Conservation (phyloP, 1,140 invertebrate species). For the Achatina immaculata region DNA sequence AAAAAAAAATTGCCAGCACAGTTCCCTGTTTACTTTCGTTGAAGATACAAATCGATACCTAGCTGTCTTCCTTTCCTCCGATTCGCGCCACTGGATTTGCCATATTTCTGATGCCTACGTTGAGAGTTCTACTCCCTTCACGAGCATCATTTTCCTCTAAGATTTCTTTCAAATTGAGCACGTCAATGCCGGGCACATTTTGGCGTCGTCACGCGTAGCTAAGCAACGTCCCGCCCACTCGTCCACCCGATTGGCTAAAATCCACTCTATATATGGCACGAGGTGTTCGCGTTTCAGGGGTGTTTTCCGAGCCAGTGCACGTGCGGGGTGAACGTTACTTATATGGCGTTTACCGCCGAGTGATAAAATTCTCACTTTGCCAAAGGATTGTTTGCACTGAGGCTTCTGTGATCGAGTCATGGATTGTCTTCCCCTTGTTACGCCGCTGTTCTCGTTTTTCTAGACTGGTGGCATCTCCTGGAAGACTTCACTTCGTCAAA, state of each 20-base stretch:
- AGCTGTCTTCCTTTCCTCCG: no score
- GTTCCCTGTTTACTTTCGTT: no score
- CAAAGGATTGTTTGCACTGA: conserved; percentile 5
- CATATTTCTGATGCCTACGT: neutral
- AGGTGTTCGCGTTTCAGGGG: neutral
- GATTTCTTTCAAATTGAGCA: neutral
- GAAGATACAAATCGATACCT: no score
- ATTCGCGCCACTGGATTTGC: no score
- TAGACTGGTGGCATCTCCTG: neutral
- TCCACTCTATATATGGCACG: conserved; percentile 23
- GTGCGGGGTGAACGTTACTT: conserved; percentile 4
- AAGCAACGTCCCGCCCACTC: neutral
- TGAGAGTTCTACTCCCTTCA: neutral
- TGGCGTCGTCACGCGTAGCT: neutral
- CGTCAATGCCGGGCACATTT: neutral
- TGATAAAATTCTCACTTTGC: conserved; percentile 11
- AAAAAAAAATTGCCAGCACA: no score
- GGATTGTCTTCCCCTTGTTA: neutral
- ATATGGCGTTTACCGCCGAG: conserved; percentile 1
- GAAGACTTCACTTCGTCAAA: neutral
- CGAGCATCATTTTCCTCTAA: neutral
- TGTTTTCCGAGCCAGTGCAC: conserved; percentile 6
- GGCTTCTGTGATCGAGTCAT: conserved; percentile 1
- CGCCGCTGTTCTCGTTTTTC: neutral
- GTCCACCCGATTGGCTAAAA: neutral